Evolutionary conservation across 2,888 invertebrate genomes (phyloP).

Genomic region (Pseudococcus longispinus): DNA sequence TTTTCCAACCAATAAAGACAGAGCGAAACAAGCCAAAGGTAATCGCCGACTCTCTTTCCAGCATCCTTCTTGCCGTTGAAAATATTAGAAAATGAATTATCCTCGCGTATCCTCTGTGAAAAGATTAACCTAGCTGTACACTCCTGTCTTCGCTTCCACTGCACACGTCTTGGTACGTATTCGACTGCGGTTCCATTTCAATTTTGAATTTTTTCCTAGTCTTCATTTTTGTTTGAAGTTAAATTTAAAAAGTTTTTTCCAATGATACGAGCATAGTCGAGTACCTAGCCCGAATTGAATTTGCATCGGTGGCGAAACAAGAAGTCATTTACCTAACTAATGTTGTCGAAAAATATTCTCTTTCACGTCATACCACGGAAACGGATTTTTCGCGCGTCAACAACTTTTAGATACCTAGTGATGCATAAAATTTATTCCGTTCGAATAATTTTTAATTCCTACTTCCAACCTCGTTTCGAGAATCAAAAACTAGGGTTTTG

Average conservation of each 20-base stretch:
- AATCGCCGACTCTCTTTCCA: neutral
- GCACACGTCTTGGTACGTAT: neutral
- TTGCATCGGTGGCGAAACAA: conserved; percentile 3
- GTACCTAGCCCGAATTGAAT: neutral
- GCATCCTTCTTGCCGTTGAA: neutral
- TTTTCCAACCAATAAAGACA: neutral
- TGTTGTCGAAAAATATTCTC: neutral
- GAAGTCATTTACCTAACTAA: conserved; percentile 18
- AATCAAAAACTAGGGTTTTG: neutral
- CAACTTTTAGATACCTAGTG: neutral
- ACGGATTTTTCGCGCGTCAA: neutral
- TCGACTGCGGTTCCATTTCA: neutral
- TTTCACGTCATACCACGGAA: neutral
- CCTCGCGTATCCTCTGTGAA: neutral
- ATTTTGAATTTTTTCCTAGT: neutral
- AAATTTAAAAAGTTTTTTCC: conserved; percentile 2
- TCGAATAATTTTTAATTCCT: neutral
- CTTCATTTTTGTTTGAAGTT: neutral
- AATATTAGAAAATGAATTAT: neutral
- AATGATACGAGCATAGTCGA: neutral
- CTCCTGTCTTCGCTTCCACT: neutral
- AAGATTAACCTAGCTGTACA: neutral
- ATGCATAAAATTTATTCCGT: neutral
- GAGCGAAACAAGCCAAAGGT: neutral
- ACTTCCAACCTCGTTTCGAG: neutral